Conservation (phyloP, 1,140 invertebrate genomes). For the Drosophila melanogaster region Release_6_plus_ISO1_MT NC_004354.4:18174501-18175000, state of each 20-base stretch:
- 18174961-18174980: slow-evolving; percentile 7
- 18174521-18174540: slow-evolving; percentile 27
- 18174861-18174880: too few species aligned
- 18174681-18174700: slow-evolving; percentile 81
- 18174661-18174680: slow-evolving; percentile 74
- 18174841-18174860: too few species aligned
- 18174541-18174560: slow-evolving; percentile 1
- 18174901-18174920: background rate
- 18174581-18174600: slow-evolving; percentile 45
- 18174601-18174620: slow-evolving; percentile 55
- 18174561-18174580: slow-evolving; percentile 18
- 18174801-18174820: slow-evolving; percentile 12
- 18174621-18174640: slow-evolving; percentile 42
- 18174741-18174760: background rate
- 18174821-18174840: slow-evolving; percentile 9
- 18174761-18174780: background rate
- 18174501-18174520: slow-evolving; percentile 18
- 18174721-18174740: slow-evolving; percentile 43
- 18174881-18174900: background rate
- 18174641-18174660: slow-evolving; percentile 37
- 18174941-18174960: slow-evolving; percentile 47
- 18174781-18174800: background rate
- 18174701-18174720: slow-evolving; percentile 83
- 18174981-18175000: slow-evolving; percentile 53
- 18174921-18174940: slow-evolving; percentile 1